phyloP scores from a whole-genome alignment of 2,888 invertebrate genomes.

The Eupithecia centaureata region DNA sequence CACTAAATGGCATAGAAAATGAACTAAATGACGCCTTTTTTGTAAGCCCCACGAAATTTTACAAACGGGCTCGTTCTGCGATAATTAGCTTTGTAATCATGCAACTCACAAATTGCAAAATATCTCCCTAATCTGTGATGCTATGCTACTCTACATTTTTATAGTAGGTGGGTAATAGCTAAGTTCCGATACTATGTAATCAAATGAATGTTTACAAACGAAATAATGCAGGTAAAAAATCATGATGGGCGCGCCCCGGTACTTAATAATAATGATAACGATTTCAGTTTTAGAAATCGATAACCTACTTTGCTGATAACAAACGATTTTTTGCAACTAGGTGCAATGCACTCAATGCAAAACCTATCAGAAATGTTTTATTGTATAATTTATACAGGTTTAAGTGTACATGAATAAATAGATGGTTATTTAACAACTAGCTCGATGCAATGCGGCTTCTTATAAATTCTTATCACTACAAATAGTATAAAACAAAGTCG shows the following conservation, averaged over 20 bases:
- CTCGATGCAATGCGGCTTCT: too few species aligned
- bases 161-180: background rate
- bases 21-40: too few species aligned
- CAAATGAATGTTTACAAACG: background rate
- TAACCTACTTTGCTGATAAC: slow-evolving; percentile 6
- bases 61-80: too few species aligned
- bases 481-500: too few species aligned
- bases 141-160: background rate
- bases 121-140: too few species aligned
- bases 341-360: background rate
- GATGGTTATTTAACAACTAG: too few species aligned
- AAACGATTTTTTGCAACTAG: slow-evolving; percentile 1
- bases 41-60: too few species aligned
- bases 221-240: background rate
- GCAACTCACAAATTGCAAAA: too few species aligned
- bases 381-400: background rate
- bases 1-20: too few species aligned
- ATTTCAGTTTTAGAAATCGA: slow-evolving; percentile 12
- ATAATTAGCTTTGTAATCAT: too few species aligned
- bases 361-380: background rate
- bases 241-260: slow-evolving; percentile 10
- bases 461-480: too few species aligned
- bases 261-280: background rate
- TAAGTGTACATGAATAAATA: too few species aligned
- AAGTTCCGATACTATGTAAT: background rate